Percentiles rank a stretch among this genome's conserved stretches.
phyloP scores from a whole-genome alignment of 2,888 invertebrate species.

The Catocala sponsa region DNA sequence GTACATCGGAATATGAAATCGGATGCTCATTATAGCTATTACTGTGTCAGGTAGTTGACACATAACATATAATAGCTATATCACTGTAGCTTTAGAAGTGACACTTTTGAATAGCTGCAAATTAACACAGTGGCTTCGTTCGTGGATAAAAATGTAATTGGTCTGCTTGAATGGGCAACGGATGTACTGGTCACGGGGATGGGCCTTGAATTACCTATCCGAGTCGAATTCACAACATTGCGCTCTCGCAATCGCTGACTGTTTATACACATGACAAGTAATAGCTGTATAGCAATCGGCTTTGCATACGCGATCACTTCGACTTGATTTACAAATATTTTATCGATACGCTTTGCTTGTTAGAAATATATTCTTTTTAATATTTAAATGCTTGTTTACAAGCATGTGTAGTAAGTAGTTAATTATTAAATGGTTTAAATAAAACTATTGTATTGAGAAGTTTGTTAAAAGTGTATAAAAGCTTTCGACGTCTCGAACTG shows the following conservation, averaged over 20 bases:
- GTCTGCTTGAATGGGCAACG: conserved; percentile 66
- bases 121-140: conserved; percentile 27
- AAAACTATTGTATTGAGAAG: conserved; percentile 52
- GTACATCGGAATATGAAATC: not conserved
- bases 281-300: conserved; percentile 34
- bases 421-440: conserved; percentile 18
- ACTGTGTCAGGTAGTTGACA: conserved; percentile 18
- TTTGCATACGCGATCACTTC: conserved; percentile 10
- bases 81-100: conserved; percentile 11
- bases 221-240: conserved; percentile 73
- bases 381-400: not conserved
- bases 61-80: conserved; percentile 6
- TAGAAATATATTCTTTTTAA: not conserved
- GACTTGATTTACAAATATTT: conserved; percentile 2
- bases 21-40: conserved; percentile 14
- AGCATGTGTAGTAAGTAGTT: not conserved
- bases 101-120: conserved; percentile 22
- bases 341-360: conserved; percentile 7
- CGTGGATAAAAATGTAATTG: conserved; percentile 49
- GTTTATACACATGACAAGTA: conserved; percentile 60
- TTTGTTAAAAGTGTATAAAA: conserved; percentile 78
- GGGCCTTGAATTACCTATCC: conserved; percentile 78
- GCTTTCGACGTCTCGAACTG: conserved; percentile 74
- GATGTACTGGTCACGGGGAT: conserved; percentile 75
- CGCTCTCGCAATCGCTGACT: conserved; percentile 56